Base-by-base conservation (phyloP, 2,113 vertebrate genomes). In the Verasper variegatus region DNA sequence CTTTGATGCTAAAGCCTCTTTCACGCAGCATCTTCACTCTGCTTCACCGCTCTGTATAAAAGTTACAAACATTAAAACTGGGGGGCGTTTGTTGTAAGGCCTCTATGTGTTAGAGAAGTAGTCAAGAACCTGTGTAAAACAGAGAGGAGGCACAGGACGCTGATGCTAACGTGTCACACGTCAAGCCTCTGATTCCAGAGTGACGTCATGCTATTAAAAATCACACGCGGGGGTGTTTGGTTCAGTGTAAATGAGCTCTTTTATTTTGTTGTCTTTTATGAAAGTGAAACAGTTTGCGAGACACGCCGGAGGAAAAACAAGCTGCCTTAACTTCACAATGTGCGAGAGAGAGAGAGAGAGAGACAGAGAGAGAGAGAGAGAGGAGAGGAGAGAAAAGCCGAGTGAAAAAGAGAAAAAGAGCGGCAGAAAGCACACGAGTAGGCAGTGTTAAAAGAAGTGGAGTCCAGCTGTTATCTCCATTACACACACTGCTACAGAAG, bases 381-480 rank as follows among this genome's bases (percentile, higher is more conserved):
- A 9, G 26, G 60, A 6, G 35, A 2, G 24, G 23, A 14, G 15
- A 9, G 15, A 35, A 5, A 49, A 37, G 13, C 20, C 47, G 11
- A 23, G 26, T 76, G 60, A 72, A 31, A 60, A 23, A 66, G 58
- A 13, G 27, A 80, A 79, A 78, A 77, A 57, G 27, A 68, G 69
- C 10, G 27, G 65, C 73, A 74, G 80, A 86, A 83, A 83, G 69
- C 70, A 71, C 77, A 81, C 51, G 58, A 89, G 83, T 64, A 71
- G 69, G 60, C 78, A 57, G 84, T 81, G 82, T 89, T 85, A 77
- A 85, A 84, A 81, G 85, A 90, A 89, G 89, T 83, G 89, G 71
- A 79, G 84, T 92, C 90, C 88, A 90, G 89, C 90, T 92, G 91
- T 88, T 88, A 88, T 87, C 85, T 90, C 83, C 74, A 89, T 91